Evolutionary conservation across 1,140 invertebrate species (phyloP).

Genomic region (Caerostris extrusa): DNA sequence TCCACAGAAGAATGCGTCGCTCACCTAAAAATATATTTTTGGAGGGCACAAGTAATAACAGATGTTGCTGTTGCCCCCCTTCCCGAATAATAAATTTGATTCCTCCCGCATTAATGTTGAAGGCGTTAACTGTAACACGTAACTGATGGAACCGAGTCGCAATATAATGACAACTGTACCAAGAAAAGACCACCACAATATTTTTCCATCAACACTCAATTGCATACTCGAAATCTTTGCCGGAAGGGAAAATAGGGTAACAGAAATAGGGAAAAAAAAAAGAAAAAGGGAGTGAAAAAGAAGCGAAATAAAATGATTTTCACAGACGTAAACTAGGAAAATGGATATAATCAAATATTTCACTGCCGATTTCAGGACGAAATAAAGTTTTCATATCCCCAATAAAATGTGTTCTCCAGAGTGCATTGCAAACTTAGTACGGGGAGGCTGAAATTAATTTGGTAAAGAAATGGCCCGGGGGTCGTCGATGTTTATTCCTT

Average conservation of each 20-base stretch:
- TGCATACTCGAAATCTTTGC: background rate
- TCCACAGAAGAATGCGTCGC: background rate
- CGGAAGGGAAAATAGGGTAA: background rate
- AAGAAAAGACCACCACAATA: background rate
- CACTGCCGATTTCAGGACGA: background rate
- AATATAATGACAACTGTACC: background rate
- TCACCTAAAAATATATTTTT: too few relatives aligned
- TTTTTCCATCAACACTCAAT: conserved; percentile 5
- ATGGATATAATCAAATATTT: conserved; percentile 32
- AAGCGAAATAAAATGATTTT: background rate
- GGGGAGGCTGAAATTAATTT: background rate
- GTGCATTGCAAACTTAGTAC: background rate
- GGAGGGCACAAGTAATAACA: background rate
- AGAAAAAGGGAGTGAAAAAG: background rate
- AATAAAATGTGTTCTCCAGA: conserved; percentile 6
- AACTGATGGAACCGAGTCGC: background rate
- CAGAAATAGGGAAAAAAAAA: background rate
- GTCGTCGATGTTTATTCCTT: background rate
- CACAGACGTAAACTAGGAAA: background rate
- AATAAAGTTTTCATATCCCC: conserved; percentile 29
- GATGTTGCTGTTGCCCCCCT: background rate
- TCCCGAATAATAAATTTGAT: conserved; percentile 12
- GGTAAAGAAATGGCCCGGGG: background rate
- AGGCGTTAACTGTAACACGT: background rate
- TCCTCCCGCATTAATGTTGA: background rate